Evolutionary conservation across 1,140 invertebrate species (phyloP).

Genomic region (Bombus soroeensis): DNA sequence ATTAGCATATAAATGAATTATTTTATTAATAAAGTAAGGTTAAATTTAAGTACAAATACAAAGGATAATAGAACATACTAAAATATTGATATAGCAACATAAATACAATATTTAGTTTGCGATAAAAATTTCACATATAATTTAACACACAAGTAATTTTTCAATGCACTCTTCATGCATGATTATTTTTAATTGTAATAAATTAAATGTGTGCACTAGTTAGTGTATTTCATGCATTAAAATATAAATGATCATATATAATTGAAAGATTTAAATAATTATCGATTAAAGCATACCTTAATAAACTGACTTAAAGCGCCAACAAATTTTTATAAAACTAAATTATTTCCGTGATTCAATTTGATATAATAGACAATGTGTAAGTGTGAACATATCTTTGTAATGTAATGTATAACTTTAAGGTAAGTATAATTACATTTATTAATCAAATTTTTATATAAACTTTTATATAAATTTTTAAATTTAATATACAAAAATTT

Average conservation of each 20-base stretch:
- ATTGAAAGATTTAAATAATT: background rate
- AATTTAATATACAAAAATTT: background rate
- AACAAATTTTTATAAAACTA: no score
- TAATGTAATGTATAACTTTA: background rate
- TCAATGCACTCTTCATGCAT: background rate
- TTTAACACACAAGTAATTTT: background rate
- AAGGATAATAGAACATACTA: background rate
- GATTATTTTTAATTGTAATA: background rate
- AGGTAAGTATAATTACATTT: conserved; percentile 46
- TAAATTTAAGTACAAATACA: background rate
- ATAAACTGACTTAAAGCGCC: background rate
- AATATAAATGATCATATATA: background rate
- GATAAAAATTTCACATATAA: background rate
- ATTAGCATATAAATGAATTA: background rate
- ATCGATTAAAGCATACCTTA: conserved; percentile 47
- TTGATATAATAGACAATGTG: background rate
- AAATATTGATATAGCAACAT: background rate
- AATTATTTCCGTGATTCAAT: background rate
- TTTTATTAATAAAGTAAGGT: background rate
- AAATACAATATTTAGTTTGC: background rate
- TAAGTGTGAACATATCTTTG: background rate
- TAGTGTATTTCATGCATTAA: background rate
- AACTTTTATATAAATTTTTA: background rate
- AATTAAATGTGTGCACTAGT: background rate
- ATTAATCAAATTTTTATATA: conserved; percentile 14